Evolutionary conservation across 2,888 invertebrate species (phyloP).

Genomic region (Lagria hirta): DNA sequence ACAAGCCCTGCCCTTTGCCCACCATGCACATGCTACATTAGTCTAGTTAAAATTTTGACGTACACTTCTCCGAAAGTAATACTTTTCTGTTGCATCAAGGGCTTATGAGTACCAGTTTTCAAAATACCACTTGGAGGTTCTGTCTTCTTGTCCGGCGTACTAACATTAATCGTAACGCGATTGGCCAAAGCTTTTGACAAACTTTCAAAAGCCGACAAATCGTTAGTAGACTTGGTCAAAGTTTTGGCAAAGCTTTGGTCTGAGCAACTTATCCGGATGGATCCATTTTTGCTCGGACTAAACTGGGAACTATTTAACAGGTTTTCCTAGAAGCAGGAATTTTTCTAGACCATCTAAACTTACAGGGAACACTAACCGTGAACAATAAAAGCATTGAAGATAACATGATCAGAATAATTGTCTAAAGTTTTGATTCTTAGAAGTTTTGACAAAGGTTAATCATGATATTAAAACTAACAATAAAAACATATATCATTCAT

Average conservation of each 20-base stretch:
- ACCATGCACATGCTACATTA: slow-evolving; percentile 13
- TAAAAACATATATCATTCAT: no score
- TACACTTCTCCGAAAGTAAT: slow-evolving; percentile 57
- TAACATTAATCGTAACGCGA: slow-evolving; percentile 49
- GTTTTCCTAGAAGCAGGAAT: slow-evolving; percentile 49
- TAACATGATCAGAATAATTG: no score
- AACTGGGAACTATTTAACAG: slow-evolving; percentile 46
- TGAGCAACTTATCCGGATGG: slow-evolving; percentile 51
- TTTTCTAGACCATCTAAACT: no score
- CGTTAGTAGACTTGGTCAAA: slow-evolving; percentile 49
- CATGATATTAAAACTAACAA: no score
- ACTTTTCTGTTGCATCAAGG: slow-evolving; percentile 52
- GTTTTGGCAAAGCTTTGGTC: slow-evolving; percentile 44
- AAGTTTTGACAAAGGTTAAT: no score
- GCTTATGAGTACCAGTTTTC: slow-evolving; percentile 53
- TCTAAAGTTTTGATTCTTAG: no score
- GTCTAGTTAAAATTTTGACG: slow-evolving; percentile 27
- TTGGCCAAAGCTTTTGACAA: slow-evolving; percentile 39
- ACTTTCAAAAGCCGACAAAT: slow-evolving; percentile 39
- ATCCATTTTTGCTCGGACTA: slow-evolving; percentile 50
- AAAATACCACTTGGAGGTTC: slow-evolving; percentile 57
- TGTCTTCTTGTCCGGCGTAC: slow-evolving; percentile 39
- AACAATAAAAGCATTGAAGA: no score
- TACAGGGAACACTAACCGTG: no score
- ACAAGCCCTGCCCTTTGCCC: no score